These are phyloP conservation scores for Phylloscopus whistleri DNA, from an alignment of 2,113 vertebrate genomes.

Conservation along the genomic window DNA sequence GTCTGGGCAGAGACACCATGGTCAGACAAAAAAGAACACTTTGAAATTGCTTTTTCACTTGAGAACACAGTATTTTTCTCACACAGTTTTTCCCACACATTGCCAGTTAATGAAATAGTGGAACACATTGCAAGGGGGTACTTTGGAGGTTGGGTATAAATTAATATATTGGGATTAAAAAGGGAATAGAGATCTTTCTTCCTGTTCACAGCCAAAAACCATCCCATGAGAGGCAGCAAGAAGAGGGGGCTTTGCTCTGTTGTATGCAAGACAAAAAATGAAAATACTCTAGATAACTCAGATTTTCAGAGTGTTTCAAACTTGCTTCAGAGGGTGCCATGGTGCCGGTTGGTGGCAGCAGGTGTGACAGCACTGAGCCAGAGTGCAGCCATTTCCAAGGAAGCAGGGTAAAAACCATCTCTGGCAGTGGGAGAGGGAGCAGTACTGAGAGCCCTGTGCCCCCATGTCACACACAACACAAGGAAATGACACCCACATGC, in stretches of 20 bases:
- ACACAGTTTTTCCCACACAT: neutral
- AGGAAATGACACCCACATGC: too few species aligned
- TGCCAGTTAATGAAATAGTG: neutral
- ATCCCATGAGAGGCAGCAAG: neutral
- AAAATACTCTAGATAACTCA: neutral
- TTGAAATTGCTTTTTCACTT: neutral
- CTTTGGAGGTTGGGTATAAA: neutral
- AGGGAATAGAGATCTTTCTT: neutral
- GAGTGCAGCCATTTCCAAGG: neutral
- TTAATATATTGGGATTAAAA: neutral
- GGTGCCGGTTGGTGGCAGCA: neutral
- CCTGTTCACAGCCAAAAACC: neutral
- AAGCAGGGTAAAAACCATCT: accelerated
- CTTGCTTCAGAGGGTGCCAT: neutral
- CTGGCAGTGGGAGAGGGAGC: neutral
- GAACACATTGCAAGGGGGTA: neutral
- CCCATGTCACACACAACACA: neutral
- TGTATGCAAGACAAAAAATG: neutral
- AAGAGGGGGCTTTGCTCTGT: neutral
- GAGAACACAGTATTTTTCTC: neutral
- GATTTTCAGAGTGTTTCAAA: neutral
- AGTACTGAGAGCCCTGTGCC: neutral
- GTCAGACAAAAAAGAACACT: neutral
- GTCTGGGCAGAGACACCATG: neutral
- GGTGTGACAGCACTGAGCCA: neutral